Base-by-base conservation (phyloP, 2,113 vertebrate genomes). In the Callipepla squamata region DNA sequence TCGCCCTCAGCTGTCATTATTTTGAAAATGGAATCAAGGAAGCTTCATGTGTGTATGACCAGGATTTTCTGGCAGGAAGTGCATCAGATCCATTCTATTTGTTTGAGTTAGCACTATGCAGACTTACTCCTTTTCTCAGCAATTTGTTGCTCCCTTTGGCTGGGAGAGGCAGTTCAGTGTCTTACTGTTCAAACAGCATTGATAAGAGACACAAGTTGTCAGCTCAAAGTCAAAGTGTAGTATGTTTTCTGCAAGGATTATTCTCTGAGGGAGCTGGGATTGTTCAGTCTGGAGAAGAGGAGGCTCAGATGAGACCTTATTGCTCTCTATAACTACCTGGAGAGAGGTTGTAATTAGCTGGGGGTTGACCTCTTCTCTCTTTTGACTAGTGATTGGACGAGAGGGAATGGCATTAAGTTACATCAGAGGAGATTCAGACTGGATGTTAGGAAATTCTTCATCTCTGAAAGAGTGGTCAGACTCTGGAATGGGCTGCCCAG, bases 11-110 rank as follows among this genome's bases (percentile, higher is more conserved):
- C 66, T 72, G 66, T 40, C 32, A 34, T 93, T 92, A 85, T 87
- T 96, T 93, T 85, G 78, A 53, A 90, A 91, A 66, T 69, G 50
- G 36, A 92, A 91, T 89, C 62, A 69, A 66, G 58, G 10, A 42
- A 61, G 55, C 20, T 6, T 38, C 36, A 68, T 45, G 10, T 57
- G 20, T 7, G 26, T 68, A 28, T 68, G 86, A 45, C 47, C 40
- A 45, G 26, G 11, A 38, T 91, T 72, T 85, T 87, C 42, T 78
- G 51, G 36, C 36, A 87, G 67, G 26, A 73, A 7, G 61, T 55
- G 11, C 0, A 3, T 77, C 75, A 59, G 9, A 59, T 38, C 36
- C 42, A 8, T 67, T 50, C 63, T 82, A 6, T 74, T 22, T 51
- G 3, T 30, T 82, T 16, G 19, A 53, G 34, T 85, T 73, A 32